Evolutionary conservation across 2,888 invertebrate genomes (phyloP).

Genomic region (Pinctada fucata): DNA sequence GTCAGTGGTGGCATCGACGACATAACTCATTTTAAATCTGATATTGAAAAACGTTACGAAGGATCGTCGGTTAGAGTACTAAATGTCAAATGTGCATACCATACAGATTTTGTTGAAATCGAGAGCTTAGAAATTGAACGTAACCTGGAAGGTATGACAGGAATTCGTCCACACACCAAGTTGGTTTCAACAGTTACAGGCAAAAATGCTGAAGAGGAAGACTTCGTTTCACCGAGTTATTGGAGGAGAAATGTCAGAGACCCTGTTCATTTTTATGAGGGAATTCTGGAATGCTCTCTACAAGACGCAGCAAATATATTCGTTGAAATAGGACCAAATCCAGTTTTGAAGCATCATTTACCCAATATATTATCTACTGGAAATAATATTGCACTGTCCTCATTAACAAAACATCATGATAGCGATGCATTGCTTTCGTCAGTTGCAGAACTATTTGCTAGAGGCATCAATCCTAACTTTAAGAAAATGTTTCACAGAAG

Average conservation of each 20-base stretch:
- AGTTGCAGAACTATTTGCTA: slow-evolving; percentile 6
- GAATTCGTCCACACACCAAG: neutral
- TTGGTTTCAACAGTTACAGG: slow-evolving; percentile 49
- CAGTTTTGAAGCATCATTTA: slow-evolving; percentile 53
- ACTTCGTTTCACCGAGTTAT: slow-evolving; percentile 43
- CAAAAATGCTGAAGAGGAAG: slow-evolving; percentile 12
- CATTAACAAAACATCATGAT: slow-evolving; percentile 13
- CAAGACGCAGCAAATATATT: slow-evolving; percentile 43
- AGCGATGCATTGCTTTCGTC: neutral
- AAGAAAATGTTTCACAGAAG: neutral
- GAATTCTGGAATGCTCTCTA: slow-evolving; percentile 34
- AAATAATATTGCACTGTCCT: slow-evolving; percentile 15
- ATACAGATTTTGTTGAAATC: slow-evolving; percentile 43
- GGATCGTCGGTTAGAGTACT: slow-evolving; percentile 10
- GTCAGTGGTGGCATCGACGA: slow-evolving; percentile 41
- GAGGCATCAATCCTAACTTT: slow-evolving; percentile 22
- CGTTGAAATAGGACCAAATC: slow-evolving; percentile 61
- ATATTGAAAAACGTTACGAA: neutral
- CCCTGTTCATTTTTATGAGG: slow-evolving; percentile 54
- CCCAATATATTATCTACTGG: slow-evolving; percentile 37
- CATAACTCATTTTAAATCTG: slow-evolving; percentile 18
- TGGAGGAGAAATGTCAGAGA: slow-evolving; percentile 57
- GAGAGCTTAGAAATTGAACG: slow-evolving; percentile 6
- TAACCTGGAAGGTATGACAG: neutral
- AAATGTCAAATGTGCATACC: slow-evolving; percentile 50